Evolutionary conservation across 2,113 vertebrate species (phyloP), one percentile per base, ranked within the genome.

Genomic region (Ascaphus truei): DNA sequence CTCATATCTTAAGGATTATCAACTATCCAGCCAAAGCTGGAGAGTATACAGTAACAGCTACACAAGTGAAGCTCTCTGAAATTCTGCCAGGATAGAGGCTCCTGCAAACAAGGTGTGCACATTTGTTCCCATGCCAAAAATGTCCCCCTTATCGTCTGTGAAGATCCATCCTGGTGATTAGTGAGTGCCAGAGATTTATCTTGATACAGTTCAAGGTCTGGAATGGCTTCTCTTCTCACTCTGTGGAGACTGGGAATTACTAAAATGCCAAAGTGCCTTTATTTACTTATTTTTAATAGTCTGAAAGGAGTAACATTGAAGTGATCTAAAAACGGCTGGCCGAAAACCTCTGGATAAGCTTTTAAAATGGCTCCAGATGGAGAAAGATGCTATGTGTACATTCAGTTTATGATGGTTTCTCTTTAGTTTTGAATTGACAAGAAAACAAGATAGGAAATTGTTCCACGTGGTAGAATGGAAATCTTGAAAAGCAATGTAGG

Each of bases 1-100:
- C 93, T 94, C 92, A 87, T 99, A 98, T 98, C 95, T 95, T 95
- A 88, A 89, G 95, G 93, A 95, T 98, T 98, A 98, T 93, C 90
- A 85, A 85, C 81, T 98, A 91, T 81, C 85, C 85, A 88, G 83
- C 79, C 76, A 81, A 87, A 82, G 89, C 94, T 96, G 95, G 94
- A 93, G 86, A 95, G 77, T 91, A 92, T 95, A 93, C 88, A 83
- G 88, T 92, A 91, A 93, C 94, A 96, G 94, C 92, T 94, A 27
- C 61, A 55, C 83, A 78, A 88, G 79, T 84, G 84, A 86, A 78
- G 78, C 80, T 81, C 83, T 86, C 81, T 89, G 82, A 84, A 80
- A 81, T 86, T 73, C 81, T 84, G 77, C 86, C 84, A 85, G 86
- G 72, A 77, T 76, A 79, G 74, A 79, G 87, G 80, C 60, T 85